Base-by-base conservation (phyloP, 2,113 vertebrate species). In the Casuarius casuarius region DNA sequence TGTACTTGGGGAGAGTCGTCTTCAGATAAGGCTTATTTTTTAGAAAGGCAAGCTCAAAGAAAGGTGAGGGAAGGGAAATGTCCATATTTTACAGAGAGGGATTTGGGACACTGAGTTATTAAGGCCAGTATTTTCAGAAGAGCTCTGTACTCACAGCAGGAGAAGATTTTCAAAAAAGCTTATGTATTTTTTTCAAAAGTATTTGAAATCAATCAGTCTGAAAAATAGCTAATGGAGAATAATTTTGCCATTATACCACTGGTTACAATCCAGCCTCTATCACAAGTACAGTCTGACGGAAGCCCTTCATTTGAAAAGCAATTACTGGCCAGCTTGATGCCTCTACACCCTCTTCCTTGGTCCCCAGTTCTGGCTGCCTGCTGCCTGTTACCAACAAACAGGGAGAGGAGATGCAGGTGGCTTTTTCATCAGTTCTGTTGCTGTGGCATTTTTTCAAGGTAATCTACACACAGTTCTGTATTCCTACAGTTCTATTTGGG, bases 381-480 rank as follows among this genome's bases (percentile, higher is more conserved):
- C 88, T 93, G 72, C 29, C 59, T 81, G 31, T 89, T 84, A n/a
- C 80, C 66, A 87, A 22, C 1, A 1, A 68, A 51, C 51, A 90
- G 59, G 12, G 42, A 17, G 72, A 67, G 48, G 72, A 90, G 31
- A 5, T 81, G 35, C 83, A 90, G 48, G 52, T 92, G 76, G 59
- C 44, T 93, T 87, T 87, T 93, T 72, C 90, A 95, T 62, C 73
- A 75, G 29, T 83, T 87, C 42, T 89, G 44, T 91, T 84, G 65
- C 84, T 89, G 90, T 79, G 89, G 66, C 74, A 87, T 89, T n/a
- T 89, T 73, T 94, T 87, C 89, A 84, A 84, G 70, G 52, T 89
- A 38, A 84, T 94, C 62, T 90, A 12, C 56, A 72, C 61, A 51
- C 65, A 90, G 19, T 72, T 94, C 83, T 46, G 5, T 88, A 33